Evolutionary conservation across 1,140 invertebrate genomes (phyloP), one percentile per base, ranked within the genome.

Genomic region (Steinernema feltiae): DNA sequence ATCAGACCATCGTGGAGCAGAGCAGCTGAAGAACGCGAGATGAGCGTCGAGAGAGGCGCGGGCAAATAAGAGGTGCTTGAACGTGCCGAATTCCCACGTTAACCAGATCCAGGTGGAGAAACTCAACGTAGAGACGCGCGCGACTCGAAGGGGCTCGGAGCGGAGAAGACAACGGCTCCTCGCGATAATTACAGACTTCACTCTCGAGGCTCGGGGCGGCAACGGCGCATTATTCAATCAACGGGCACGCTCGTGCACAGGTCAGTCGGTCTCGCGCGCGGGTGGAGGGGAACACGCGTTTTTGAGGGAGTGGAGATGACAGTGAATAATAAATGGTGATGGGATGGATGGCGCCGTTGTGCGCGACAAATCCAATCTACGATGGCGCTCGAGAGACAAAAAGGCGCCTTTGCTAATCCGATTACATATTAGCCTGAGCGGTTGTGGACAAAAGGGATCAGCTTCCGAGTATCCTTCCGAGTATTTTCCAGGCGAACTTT

Each of bases 351-450:
- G 35, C 35, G 35, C 35, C 53, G 53, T 63, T 21, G 53, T 27
- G 53, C 53, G 53, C 53, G 53, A 63, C 53, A 63, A 63, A 63
- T 63, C 53, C 53, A 63, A 63, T 63, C 53, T 63, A 63, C 15
- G 53, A 63, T 7, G 24, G 53, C 53, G 53, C 53, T 63, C 24
- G 53, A 63, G 53, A 63, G 53, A 63, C 53, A 63, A 63, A 63
- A 63, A 63, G 53, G 53, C 53, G 53, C 24, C 53, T 63, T 63
- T 27, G 53, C 53, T 63, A 63, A 63, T 17, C 53, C 53, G 53
- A 63, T 63, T 63, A 63, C 53, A 63, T 63, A 27, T 15, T 3
- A 15, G 53, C 53, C 2, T 27, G 15, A 21, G 53, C 7, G 24
- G 15, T n/a, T 63, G 53, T 63, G 12, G 53, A 63, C 53, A 63